Evolutionary conservation across 37 sponge, comb jelly and placozoan genomes (phyloP).

Genomic region (Halisarca cf. caerulea): DNA sequence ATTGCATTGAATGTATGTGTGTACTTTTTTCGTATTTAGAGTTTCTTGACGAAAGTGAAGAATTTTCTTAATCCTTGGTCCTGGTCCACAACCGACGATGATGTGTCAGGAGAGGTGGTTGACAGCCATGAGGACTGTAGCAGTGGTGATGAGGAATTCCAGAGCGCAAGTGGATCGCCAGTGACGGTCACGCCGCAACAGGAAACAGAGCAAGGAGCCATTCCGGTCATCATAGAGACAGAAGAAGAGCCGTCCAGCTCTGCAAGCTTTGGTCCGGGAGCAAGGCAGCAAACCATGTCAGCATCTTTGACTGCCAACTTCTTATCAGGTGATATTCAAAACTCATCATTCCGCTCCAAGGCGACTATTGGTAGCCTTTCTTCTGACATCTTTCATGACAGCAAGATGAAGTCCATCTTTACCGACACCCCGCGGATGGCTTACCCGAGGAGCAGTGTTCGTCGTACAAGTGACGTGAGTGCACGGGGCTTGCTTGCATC

Average conservation of each 20-base stretch:
- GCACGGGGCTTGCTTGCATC: background rate
- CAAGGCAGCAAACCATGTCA: background rate
- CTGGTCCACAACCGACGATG: constrained; percentile 20
- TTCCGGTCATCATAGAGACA: too few species aligned
- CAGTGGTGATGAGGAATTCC: background rate
- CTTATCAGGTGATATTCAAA: background rate
- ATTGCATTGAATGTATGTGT: too few species aligned
- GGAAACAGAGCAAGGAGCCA: background rate
- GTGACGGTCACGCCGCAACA: background rate
- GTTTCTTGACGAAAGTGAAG: constrained; percentile 44
- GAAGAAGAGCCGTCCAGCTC: background rate
- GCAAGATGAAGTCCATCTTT: background rate
- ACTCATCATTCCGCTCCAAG: background rate
- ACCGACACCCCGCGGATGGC: background rate
- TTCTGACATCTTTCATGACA: background rate
- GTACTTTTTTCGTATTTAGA: constrained; percentile 1
- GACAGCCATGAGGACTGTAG: background rate
- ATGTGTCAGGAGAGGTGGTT: background rate
- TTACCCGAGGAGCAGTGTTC: background rate
- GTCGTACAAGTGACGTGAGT: background rate
- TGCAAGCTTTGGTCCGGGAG: background rate
- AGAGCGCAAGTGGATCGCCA: background rate
- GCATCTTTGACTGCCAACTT: too few species aligned
- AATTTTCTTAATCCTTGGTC: constrained; percentile 54
- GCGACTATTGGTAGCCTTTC: background rate